Conservation (phyloP, 2,113 vertebrate genomes). For the Leucopsar rothschildi region DNA sequence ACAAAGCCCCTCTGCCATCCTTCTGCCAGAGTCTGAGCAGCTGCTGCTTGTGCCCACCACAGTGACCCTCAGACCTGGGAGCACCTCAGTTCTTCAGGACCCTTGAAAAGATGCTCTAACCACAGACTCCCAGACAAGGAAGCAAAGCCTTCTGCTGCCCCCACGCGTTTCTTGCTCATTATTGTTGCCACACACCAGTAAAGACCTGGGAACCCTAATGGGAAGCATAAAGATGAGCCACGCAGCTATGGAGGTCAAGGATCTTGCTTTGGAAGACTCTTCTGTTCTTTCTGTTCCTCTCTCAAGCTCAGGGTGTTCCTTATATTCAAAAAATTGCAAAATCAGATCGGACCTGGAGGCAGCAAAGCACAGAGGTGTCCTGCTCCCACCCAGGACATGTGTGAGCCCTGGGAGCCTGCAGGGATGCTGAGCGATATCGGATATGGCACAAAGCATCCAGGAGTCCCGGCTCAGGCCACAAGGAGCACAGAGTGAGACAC, state of each 20-base stretch:
- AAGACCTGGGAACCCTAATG: neutral
- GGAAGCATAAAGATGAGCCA: neutral
- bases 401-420: neutral
- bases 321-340: neutral
- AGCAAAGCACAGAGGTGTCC: neutral
- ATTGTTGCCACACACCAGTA: neutral
- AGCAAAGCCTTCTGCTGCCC: constrained; percentile 52
- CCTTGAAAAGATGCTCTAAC: neutral
- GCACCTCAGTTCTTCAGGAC: neutral
- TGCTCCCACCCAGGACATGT: neutral
- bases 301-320: neutral
- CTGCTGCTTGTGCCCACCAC: neutral
- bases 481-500: neutral
- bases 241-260: neutral
- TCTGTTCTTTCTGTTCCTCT: neutral
- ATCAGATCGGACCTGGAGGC: neutral
- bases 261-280: neutral
- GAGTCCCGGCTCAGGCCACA: neutral
- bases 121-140: neutral
- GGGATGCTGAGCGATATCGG: accelerated
- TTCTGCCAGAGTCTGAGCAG: neutral
- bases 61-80: neutral
- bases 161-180: neutral
- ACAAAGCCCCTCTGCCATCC: neutral
- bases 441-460: neutral